phyloP scores from a whole-genome alignment of 2,797 vertebrate species.

The Galaxias olidus region DNA sequence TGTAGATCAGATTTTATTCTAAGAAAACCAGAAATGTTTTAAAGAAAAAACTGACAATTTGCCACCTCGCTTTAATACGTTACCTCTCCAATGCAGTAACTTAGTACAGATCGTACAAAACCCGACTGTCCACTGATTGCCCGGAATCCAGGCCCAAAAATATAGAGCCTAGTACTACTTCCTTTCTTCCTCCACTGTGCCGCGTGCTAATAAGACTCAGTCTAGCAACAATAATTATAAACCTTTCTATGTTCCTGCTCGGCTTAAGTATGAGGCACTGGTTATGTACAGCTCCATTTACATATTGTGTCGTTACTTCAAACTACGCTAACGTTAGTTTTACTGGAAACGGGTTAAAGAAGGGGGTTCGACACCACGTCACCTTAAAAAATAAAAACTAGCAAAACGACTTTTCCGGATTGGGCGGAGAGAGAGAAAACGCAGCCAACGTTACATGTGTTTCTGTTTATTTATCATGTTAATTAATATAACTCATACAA shows the following conservation, averaged over 20 bases:
- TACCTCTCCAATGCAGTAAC: no score
- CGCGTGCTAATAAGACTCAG: conserved; percentile 31
- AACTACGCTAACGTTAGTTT: no score
- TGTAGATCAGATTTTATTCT: no score
- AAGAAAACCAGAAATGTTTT: no score
- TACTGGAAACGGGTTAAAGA: conserved; percentile 18
- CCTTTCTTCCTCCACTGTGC: conserved; percentile 35
- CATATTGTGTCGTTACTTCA: conserved; percentile 42
- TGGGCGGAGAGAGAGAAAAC: conserved; percentile 56
- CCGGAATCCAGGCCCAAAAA: conserved; percentile 57
- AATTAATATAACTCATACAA: not conserved
- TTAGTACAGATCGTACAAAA: conserved; percentile 47
- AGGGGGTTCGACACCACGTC: conserved; percentile 72
- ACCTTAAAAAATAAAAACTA: conserved; percentile 73
- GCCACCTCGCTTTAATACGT: no score
- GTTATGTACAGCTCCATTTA: conserved; percentile 27
- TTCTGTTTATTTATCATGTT: not conserved
- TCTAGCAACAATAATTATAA: conserved; percentile 20
- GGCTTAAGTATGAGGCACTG: conserved; percentile 1
- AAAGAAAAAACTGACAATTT: no score
- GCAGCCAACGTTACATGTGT: conserved; percentile 1
- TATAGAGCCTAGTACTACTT: no score
- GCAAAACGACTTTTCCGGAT: conserved; percentile 69
- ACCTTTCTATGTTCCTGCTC: conserved; percentile 39
- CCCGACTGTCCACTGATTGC: conserved; percentile 47